Percentiles rank a stretch among this genome's conserved stretches.
Evolutionary conservation across 2,797 vertebrate species (phyloP).

Genomic region (Limosa lapponica): DNA sequence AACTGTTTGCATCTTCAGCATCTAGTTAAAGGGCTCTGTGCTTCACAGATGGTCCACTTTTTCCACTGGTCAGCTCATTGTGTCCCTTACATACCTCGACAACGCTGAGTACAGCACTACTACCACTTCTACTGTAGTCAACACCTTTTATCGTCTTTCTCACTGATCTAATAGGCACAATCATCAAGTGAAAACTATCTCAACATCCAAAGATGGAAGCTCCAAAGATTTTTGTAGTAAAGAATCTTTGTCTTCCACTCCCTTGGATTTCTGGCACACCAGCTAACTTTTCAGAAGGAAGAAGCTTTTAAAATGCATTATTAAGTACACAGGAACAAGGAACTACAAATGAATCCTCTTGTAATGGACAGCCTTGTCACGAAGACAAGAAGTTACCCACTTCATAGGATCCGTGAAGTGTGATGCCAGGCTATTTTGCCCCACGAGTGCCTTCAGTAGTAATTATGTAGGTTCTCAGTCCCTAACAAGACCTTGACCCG

Average conservation of each 20-base stretch:
- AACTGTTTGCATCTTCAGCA: background rate
- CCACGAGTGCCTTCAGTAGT: background rate
- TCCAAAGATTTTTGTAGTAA: background rate
- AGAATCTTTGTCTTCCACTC: background rate
- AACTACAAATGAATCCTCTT: background rate
- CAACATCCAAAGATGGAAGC: background rate
- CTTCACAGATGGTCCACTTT: background rate
- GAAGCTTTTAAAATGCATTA: background rate
- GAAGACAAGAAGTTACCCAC: background rate
- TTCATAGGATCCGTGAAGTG: background rate
- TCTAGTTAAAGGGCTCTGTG: background rate
- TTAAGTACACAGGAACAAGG: background rate
- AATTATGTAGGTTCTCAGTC: background rate
- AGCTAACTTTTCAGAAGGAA: background rate
- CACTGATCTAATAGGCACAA: background rate
- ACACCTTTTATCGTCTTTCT: background rate
- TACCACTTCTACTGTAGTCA: background rate
- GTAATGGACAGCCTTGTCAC: background rate
- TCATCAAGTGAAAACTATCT: background rate
- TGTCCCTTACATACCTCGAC: background rate
- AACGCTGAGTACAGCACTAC: background rate
- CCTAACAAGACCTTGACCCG: background rate
- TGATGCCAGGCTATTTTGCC: background rate
- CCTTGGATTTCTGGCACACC: background rate
- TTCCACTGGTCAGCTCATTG: background rate